Base-by-base conservation (phyloP, 2,888 invertebrate genomes). In the Saturnia pavonia region DNA sequence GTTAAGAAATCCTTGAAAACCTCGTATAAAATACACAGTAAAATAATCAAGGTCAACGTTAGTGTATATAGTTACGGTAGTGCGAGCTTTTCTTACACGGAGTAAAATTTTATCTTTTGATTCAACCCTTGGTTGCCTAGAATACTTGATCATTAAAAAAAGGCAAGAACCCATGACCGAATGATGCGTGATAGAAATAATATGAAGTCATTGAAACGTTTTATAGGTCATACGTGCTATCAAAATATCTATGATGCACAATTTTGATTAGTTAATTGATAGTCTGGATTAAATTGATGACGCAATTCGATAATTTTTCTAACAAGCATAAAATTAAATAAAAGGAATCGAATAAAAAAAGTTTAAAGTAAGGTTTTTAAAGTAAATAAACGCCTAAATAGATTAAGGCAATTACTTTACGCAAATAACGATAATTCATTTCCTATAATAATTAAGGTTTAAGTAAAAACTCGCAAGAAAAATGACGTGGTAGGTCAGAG, bases 231-330 rank as follows among this genome's bases (percentile, higher is more conserved):
- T 19, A 40, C 7, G 19, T 8, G n/a, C 19, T 65, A 34, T 65
- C 65, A 65, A 40, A 65, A 19, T 8, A 65, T 65, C 65, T 65
- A 40, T n/a, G 40, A 40, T 40, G 19, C 25, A 40, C 40, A 40
- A 65, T 65, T 40, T 11, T n/a, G n/a, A 63, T 63, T 65, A 65
- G 19, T 40, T 65, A 40, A 65, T 65, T 65, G 40, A 40, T 34
- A n/a, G 12, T 40, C 65, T 19, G 19, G 40, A 65, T 65, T 65
- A 65, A 57, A 60, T 60, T 27, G 25, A 27, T 14, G 25, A 60
- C 14, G 27, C 4, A 60, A 60, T 60, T 60, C 25, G 27, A 11
- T 9, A 27, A 25, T 27, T 25, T 22, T n/a, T 57, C 11, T 1
- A 51, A n/a, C 7, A 6, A 60, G 16, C 3, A 25, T 60, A 60